Evolutionary conservation across 2,888 invertebrate species (phyloP), one percentile per base, ranked within the genome.

Genomic region (Leucoptera coffeella): DNA sequence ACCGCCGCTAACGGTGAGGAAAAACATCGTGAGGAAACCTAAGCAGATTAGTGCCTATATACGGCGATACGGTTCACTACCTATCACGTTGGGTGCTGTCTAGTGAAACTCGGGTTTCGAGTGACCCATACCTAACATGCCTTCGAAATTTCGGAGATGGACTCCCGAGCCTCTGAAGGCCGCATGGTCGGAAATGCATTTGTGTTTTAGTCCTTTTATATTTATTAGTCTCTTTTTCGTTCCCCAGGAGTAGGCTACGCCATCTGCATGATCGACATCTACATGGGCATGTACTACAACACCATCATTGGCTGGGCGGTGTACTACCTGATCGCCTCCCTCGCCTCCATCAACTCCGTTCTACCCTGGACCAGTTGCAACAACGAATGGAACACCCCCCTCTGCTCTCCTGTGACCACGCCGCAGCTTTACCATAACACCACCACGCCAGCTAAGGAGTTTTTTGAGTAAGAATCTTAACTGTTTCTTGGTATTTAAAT

Each of bases 221-320:
- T n/a, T n/a, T n/a, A n/a, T n/a, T n/a, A n/a, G n/a, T n/a, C n/a
- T n/a, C n/a, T n/a, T n/a, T n/a, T n/a, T n/a, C n/a, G n/a, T n/a
- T n/a, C n/a, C n/a, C n/a, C n/a, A 93, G 94, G 95, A 38, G 85
- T 95, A 27, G 95, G 95, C 28, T 94, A 94, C 67, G 92, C 94
- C 7, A 95, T 95, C 50, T 94, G 94, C 55, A 78, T 95, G 52
- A 89, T 95, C 43, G 93, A 94, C 62, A 78, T 94, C 50, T 95
- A 94, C 73, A 85, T 86, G 81, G 90, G 89, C 40, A 94, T 94
- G 85, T 94, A 92, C 71, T 95, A 95, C 75, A 95, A 95, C 69
- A 93, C 94, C 25, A 89, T 95, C 55, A 94, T 95, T 45, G 91
- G 92, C 24, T 94, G 94, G 91, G 92, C 93, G 23, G 84, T 92